A percentile compares a stretch with the other conserved stretches of the same genome.
phyloP scores from a whole-genome alignment of 1,140 invertebrate species.

The Tetragnatha versicolor region DNA sequence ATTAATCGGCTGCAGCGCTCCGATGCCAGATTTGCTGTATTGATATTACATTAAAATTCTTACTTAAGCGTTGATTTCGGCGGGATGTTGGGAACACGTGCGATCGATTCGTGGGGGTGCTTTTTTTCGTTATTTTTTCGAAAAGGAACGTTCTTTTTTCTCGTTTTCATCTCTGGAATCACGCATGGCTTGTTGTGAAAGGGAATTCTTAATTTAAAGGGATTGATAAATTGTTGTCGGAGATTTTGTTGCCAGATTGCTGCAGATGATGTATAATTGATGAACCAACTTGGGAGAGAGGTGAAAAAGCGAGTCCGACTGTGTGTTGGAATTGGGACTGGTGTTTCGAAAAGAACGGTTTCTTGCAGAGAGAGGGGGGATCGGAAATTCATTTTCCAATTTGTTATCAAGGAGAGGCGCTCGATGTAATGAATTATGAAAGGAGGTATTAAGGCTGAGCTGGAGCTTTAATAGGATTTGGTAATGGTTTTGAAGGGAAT shows the following conservation, averaged over 20 bases:
- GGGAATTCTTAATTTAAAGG: conserved; percentile 16
- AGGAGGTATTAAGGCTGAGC: too few species aligned
- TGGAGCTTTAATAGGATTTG: too few species aligned
- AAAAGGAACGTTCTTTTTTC: too few species aligned
- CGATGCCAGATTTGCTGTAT: conserved; percentile 36
- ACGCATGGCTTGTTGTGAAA: conserved; percentile 5
- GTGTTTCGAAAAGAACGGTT: not conserved
- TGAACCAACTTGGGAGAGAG: too few species aligned
- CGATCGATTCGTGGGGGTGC: not conserved
- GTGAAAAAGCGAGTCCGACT: not conserved
- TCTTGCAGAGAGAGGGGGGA: not conserved
- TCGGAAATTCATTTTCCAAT: too few species aligned
- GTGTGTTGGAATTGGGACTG: not conserved
- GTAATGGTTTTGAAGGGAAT: too few species aligned
- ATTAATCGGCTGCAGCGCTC: conserved; percentile 13
- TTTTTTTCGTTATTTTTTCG: not conserved
- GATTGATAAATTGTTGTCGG: conserved; percentile 4
- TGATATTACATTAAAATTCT: conserved; percentile 43
- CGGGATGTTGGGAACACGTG: not conserved
- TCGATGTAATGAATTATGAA: too few species aligned
- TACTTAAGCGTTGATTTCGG: not conserved
- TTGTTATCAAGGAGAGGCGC: too few species aligned
- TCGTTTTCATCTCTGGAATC: too few species aligned
- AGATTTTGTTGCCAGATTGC: not conserved
- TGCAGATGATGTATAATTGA: not conserved